These are phyloP conservation scores for Dryobotodes eremita DNA, from an alignment of 2,888 invertebrate species.

Conservation along the genomic window DNA sequence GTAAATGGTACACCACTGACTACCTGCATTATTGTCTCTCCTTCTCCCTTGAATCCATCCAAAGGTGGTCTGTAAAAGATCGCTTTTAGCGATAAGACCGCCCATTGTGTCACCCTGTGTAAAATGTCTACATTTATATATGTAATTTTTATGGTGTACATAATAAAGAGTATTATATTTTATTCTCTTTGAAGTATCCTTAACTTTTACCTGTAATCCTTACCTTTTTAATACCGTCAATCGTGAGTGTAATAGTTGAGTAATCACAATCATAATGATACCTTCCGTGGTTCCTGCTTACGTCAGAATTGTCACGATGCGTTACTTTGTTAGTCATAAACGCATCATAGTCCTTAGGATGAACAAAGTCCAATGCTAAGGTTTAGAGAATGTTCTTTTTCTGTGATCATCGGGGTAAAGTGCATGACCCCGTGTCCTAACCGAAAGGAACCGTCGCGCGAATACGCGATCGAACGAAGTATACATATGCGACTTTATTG, in stretches of 20 bases:
- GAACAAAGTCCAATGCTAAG: slow-evolving; percentile 44
- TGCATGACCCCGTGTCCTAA: neutral
- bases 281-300: slow-evolving; percentile 12
- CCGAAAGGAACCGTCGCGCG: too few species aligned
- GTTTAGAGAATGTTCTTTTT: slow-evolving; percentile 25
- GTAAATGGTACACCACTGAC: too few species aligned
- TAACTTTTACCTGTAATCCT: neutral
- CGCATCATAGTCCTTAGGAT: slow-evolving; percentile 20
- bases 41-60: too few species aligned
- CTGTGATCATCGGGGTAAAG: slow-evolving; percentile 28
- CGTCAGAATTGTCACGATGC: slow-evolving; percentile 59
- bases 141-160: too few species aligned
- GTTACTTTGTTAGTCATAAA: slow-evolving; percentile 41
- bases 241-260: neutral
- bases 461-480: neutral
- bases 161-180: too few species aligned
- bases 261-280: slow-evolving; percentile 20
- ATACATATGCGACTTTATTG: neutral
- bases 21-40: too few species aligned
- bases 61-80: too few species aligned
- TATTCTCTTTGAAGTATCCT: neutral
- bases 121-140: too few species aligned
- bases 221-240: neutral
- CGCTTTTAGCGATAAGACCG: too few species aligned
- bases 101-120: too few species aligned